phyloP scores from a whole-genome alignment of 2,888 invertebrate genomes.

The Thera britannica region DNA sequence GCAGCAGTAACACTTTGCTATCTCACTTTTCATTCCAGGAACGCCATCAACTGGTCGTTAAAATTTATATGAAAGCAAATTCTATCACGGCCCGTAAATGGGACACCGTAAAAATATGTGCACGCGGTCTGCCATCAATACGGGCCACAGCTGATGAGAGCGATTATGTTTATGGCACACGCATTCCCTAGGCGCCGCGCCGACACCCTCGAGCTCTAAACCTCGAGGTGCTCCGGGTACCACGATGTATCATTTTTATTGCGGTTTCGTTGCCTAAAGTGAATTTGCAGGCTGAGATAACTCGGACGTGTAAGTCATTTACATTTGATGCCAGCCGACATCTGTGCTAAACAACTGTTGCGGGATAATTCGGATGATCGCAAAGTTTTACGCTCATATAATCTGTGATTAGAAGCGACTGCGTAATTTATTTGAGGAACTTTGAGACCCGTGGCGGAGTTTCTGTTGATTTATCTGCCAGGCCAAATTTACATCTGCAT shows the following conservation, averaged over 20 bases:
- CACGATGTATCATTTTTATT: conserved; percentile 80
- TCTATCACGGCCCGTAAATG: conserved; percentile 68
- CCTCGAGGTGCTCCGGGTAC: conserved; percentile 66
- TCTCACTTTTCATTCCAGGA: conserved; percentile 51
- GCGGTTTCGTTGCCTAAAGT: conserved; percentile 71
- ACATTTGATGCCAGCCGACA: conserved; percentile 50
- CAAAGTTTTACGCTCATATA: conserved; percentile 32
- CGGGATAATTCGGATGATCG: conserved; percentile 32
- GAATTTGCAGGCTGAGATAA: conserved; percentile 80
- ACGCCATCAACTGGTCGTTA: conserved; percentile 58
- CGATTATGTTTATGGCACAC: conserved; percentile 76
- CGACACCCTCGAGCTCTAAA: conserved; percentile 59
- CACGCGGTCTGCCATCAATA: conserved; percentile 62
- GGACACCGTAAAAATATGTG: conserved; percentile 62
- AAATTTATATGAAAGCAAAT: conserved; percentile 67
- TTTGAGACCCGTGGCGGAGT: conserved; percentile 18
- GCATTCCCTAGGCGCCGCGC: conserved; percentile 59
- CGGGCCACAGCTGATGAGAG: conserved; percentile 70
- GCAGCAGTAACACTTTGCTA: conserved; percentile 37
- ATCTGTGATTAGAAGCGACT: conserved; percentile 31
- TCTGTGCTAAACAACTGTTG: conserved; percentile 40
- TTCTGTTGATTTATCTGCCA: conserved; percentile 8
- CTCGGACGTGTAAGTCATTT: conserved; percentile 76
- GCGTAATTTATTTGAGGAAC: conserved; percentile 28
- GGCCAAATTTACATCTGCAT: neutral